phyloP scores from a whole-genome alignment of 2,888 invertebrate genomes.

The Macrophya alboannulata region DNA sequence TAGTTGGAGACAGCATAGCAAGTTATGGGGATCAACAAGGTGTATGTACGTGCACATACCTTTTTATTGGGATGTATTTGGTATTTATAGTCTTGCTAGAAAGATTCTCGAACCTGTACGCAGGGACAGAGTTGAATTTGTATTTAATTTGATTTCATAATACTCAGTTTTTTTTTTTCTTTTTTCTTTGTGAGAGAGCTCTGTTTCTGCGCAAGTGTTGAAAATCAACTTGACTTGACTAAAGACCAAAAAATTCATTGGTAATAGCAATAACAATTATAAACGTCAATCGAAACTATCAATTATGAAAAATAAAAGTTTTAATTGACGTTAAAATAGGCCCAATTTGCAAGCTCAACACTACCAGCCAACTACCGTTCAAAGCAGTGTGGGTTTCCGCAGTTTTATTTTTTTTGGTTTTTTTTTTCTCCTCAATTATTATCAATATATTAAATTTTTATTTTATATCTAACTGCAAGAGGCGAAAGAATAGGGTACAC shows the following conservation, averaged over 20 bases:
- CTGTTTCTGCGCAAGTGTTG: background rate
- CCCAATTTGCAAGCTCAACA: constrained; percentile 32
- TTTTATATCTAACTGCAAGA: background rate
- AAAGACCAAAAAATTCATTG: background rate
- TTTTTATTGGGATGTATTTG: background rate
- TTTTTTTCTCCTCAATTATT: background rate
- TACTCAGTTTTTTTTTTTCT: background rate
- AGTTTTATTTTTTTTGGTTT: background rate
- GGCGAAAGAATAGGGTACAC: constrained; percentile 9
- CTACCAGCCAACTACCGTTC: constrained; percentile 45
- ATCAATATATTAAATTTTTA: background rate
- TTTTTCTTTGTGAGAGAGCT: background rate
- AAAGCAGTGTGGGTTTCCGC: constrained; percentile 22
- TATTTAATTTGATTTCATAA: too few relatives aligned
- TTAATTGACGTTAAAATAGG: constrained; percentile 5
- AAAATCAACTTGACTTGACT: background rate
- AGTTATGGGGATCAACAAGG: constrained; percentile 19
- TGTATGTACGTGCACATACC: constrained; percentile 6
- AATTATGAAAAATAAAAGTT: background rate
- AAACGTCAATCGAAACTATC: background rate
- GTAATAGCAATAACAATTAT: background rate
- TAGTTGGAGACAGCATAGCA: constrained; percentile 27
- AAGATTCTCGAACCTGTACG: background rate
- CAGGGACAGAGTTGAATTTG: background rate
- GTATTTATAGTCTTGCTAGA: background rate